A percentile compares a stretch with the other conserved stretches of the same genome.
phyloP scores from a whole-genome alignment of 2,797 vertebrate genomes.

The Mus caroli region DNA sequence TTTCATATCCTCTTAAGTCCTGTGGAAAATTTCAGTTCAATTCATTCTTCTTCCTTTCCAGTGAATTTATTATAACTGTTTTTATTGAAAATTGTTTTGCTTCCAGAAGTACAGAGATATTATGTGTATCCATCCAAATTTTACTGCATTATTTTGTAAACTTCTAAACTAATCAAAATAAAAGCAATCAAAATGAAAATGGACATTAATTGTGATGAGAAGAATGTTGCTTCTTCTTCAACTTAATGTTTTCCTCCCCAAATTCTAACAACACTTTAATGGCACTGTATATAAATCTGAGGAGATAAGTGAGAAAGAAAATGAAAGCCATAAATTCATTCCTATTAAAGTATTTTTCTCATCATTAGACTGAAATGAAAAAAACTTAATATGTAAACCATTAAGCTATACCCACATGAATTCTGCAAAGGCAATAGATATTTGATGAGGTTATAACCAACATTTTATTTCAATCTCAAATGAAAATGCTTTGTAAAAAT shows the following conservation, averaged over 20 bases:
- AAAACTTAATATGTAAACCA: slow-evolving; percentile 87
- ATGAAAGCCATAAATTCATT: slow-evolving; percentile 87
- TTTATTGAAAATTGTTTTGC: slow-evolving; percentile 66
- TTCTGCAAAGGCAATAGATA: slow-evolving; percentile 77
- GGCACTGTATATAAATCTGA: slow-evolving; percentile 81
- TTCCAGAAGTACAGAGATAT: slow-evolving; percentile 68
- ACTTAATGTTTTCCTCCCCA: slow-evolving; percentile 70
- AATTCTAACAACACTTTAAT: slow-evolving; percentile 83
- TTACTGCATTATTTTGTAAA: slow-evolving; percentile 69
- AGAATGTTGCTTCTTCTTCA: slow-evolving; percentile 73
- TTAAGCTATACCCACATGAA: slow-evolving; percentile 84
- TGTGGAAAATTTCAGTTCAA: slow-evolving; percentile 61
- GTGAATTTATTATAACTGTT: slow-evolving; percentile 74
- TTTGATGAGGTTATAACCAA: slow-evolving; percentile 77
- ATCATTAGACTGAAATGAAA: slow-evolving; percentile 84
- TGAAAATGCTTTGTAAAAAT: slow-evolving; percentile 83
- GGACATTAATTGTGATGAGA: slow-evolving; percentile 81
- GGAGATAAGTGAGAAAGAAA: slow-evolving; percentile 81
- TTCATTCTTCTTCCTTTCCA: neutral
- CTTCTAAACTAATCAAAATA: slow-evolving; percentile 82
- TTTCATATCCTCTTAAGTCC: slow-evolving; percentile 71
- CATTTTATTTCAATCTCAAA: slow-evolving; percentile 83
- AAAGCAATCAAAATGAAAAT: slow-evolving; percentile 81
- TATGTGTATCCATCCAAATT: slow-evolving; percentile 66
- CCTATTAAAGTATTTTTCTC: slow-evolving; percentile 87